phyloP scores from a whole-genome alignment of 2,113 vertebrate species.

The Pteronura brasiliensis region DNA sequence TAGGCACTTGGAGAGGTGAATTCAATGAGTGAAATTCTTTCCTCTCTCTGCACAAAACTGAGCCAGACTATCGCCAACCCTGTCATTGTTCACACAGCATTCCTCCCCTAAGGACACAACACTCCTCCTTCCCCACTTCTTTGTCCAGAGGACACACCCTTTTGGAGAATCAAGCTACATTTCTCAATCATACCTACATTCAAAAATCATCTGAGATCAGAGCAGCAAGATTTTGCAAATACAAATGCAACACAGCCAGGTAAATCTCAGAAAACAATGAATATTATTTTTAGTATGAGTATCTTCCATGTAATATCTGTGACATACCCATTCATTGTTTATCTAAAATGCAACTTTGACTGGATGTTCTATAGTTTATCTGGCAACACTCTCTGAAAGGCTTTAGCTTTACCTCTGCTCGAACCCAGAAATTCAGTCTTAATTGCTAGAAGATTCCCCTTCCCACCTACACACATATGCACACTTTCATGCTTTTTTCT shows the following conservation, averaged over 20 bases:
- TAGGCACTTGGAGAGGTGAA: rapidly evolving
- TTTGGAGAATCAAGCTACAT: not conserved
- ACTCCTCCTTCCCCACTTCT: not conserved
- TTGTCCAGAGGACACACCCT: not conserved
- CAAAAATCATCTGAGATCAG: not conserved
- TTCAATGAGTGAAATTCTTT: not conserved
- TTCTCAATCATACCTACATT: not conserved
- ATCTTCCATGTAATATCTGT: not conserved
- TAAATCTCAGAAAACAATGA: not conserved
- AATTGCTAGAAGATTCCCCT: not conserved
- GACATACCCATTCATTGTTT: not conserved
- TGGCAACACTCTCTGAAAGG: not conserved
- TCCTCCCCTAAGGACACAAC: not conserved
- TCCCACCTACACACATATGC: too few relatives aligned
- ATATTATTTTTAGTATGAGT: not conserved
- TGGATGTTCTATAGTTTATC: not conserved
- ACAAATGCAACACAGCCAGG: not conserved
- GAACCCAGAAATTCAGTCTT: not conserved
- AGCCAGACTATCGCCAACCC: not conserved
- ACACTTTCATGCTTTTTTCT: not conserved
- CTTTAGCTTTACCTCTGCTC: not conserved
- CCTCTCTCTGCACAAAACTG: not conserved
- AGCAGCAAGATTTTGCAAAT: not conserved
- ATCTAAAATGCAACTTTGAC: not conserved
- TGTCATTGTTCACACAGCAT: not conserved